Conservation (phyloP, 1,140 invertebrate genomes). For the Lasaia peninsularis region DNA sequence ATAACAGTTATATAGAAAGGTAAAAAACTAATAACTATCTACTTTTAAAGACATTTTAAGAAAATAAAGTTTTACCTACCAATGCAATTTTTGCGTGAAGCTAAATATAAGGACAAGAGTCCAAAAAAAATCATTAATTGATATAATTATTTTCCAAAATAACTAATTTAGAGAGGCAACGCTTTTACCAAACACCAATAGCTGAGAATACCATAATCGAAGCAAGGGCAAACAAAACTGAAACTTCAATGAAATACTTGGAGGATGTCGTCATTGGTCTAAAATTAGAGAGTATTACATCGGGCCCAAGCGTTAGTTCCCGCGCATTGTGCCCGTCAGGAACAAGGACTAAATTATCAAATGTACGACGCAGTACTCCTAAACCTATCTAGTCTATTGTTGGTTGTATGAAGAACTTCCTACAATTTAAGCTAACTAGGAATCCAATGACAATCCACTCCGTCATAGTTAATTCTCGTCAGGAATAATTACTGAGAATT, state of each 20-base stretch:
- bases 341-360: constrained; percentile 37
- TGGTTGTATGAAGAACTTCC: constrained; percentile 10
- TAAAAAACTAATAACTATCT: too few relatives aligned
- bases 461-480: background rate
- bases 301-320: constrained; percentile 42
- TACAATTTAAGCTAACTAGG: constrained; percentile 6
- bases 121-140: too few relatives aligned
- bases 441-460: constrained; percentile 6
- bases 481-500: background rate
- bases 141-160: too few relatives aligned
- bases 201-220: background rate
- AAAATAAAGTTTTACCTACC: too few relatives aligned
- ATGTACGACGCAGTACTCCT: background rate
- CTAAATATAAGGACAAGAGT: too few relatives aligned
- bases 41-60: too few relatives aligned
- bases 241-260: constrained; percentile 56
- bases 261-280: constrained; percentile 50
- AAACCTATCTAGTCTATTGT: constrained; percentile 12
- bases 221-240: constrained; percentile 29
- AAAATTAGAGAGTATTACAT: constrained; percentile 56
- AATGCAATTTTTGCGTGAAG: too few relatives aligned
- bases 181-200: too few relatives aligned
- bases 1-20: background rate
- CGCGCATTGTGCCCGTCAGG: constrained; percentile 37
- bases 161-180: too few relatives aligned